Evolutionary conservation across 2,888 invertebrate species (phyloP), one percentile per base, ranked within the genome.

Genomic region (Dicyrtoma fusca): DNA sequence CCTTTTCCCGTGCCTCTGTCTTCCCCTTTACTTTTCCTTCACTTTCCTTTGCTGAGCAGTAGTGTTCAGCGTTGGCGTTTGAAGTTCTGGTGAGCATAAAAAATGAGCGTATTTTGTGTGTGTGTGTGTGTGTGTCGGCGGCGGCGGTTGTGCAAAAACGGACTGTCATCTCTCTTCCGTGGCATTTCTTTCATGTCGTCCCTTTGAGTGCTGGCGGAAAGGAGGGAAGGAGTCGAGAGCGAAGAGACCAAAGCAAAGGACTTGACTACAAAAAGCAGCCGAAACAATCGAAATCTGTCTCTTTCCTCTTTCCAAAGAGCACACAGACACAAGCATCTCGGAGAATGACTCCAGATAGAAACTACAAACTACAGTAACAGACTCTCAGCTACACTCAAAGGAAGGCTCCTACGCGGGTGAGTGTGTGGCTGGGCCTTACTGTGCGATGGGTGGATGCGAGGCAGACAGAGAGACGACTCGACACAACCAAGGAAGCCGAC

Each of bases 271-370:
- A 76, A 77, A 76, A 75, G 73, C 51, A 66, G 72, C 71, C 51
- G 74, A 77, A 77, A 75, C 73, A 77, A 75, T 75, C 75, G 74
- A 75, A 77, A 77, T 77, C 69, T 76, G 76, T 76, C 77, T 75
- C 71, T 61, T 19, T 55, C 44, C 34, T 34, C 34, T 34, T 34
- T 34, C 34, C 34, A n/a, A n/a, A n/a, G n/a, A n/a, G n/a, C 44
- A n/a, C 19, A 42, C 47, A 63, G 26, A 10, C 23, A 34, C 3
- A n/a, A 3, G 34, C 34, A 8, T 34, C 8, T 34, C 34, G 34
- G 42, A 62, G 42, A 53, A 34, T 34, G 34, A 34, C 34, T 34
- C 3, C 34, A 64, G 23, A 63, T 69, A 57, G 61, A n/a, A n/a
- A n/a, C n/a, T n/a, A n/a, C n/a, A 34, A 34, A 34, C 34, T 34